A percentile compares a stretch with the other conserved stretches of the same genome.
Evolutionary conservation across 2,797 vertebrate species (phyloP).

Genomic region (Okamejei kenojei): DNA sequence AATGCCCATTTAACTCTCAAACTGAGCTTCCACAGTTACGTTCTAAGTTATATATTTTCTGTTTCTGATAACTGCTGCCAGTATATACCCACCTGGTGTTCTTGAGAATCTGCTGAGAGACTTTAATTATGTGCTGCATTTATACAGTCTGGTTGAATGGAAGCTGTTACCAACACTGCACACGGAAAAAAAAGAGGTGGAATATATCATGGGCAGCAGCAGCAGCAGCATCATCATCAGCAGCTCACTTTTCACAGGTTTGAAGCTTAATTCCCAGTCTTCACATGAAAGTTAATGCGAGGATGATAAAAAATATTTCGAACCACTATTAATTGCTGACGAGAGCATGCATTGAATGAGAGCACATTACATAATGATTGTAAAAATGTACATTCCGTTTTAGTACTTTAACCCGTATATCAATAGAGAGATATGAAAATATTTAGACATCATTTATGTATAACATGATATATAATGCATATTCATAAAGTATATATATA

Average conservation of each 20-base stretch:
- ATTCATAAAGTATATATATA: background rate
- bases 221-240: background rate
- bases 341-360: background rate
- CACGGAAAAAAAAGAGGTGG: background rate
- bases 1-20: background rate
- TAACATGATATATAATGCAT: background rate
- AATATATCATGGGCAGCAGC: background rate
- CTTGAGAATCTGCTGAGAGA: background rate
- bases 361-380: background rate
- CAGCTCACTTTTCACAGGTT: background rate
- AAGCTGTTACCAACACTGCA: background rate
- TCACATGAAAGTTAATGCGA: background rate
- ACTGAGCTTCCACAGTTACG: background rate
- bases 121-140: conserved; percentile 9
- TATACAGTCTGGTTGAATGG: background rate
- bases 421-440: background rate
- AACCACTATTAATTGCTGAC: background rate
- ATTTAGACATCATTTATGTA: background rate
- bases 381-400: background rate
- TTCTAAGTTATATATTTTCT: too few relatives aligned
- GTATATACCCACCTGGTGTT: background rate
- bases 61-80: background rate
- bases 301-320: background rate
- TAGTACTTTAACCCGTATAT: background rate
- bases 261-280: background rate